phyloP scores from a whole-genome alignment of 1,140 invertebrate species.

The Medauroidea extradentata region DNA sequence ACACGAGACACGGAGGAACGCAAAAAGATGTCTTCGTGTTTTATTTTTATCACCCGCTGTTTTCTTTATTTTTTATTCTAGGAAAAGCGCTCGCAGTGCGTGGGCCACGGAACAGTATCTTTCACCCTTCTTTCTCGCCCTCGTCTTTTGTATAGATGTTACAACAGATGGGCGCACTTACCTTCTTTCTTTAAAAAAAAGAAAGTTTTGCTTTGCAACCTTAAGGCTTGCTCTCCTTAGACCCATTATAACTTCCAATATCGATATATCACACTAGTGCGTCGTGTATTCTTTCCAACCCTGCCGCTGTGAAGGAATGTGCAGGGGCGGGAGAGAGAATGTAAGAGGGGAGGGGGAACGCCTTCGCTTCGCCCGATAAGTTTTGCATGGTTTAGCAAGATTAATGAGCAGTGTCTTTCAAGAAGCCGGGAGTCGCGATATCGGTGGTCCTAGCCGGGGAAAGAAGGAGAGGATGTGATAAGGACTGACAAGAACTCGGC shows the following conservation, averaged over 20 bases:
- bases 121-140: conserved; percentile 12
- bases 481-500: too few species aligned
- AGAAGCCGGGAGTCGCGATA: background rate
- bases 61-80: too few species aligned
- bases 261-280: conserved; percentile 38
- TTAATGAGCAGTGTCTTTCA: conserved; percentile 43
- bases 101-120: too few species aligned
- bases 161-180: conserved; percentile 26
- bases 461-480: too few species aligned
- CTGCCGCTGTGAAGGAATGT: background rate
- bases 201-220: too few species aligned
- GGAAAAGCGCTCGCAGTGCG: too few species aligned
- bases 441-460: too few species aligned
- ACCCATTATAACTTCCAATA: conserved; percentile 43
- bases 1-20: too few species aligned
- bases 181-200: background rate
- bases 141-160: conserved; percentile 25
- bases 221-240: conserved; percentile 25
- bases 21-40: too few species aligned
- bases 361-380: conserved; percentile 30
- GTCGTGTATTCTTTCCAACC: background rate
- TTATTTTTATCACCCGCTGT: too few species aligned
- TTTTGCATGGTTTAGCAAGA: conserved; percentile 44
- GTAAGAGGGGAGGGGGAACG: too few species aligned
- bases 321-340: too few species aligned